Evolutionary conservation across 2,113 vertebrate species (phyloP), one percentile per base, ranked within the genome.

Genomic region (Arenaria interpres): DNA sequence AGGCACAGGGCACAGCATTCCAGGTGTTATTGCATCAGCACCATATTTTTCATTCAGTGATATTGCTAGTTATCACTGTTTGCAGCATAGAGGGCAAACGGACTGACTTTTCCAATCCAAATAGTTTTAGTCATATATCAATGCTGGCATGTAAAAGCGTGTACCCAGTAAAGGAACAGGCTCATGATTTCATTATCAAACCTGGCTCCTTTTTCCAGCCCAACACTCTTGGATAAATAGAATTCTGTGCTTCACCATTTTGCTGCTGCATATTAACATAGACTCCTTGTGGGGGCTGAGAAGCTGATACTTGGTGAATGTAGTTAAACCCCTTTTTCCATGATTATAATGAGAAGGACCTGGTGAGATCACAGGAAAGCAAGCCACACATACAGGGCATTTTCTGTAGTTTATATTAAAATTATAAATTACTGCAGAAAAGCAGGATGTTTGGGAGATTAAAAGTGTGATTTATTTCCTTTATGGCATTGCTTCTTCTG

Each of bases 401-500:
- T 92, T 94, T 79, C 62, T 57, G n/a, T 37, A 79, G 8, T 69
- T 95, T 76, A 57, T 56, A 82, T 78, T 93, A 79, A 57, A 93
- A 75, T 73, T 78, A 86, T 86, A 94, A 91, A 87, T 84, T 88
- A 56, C 53, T 67, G n/a, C 54, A 89, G 27, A 54, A 95, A 90
- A 89, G 16, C 16, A 56, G 50, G 27, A 45, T 78, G 33, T 35
- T 88, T 62, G 33, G 54, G 67, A 85, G 41, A 87, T 90, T 84
- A 77, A 89, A 95, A 80, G 4, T 30, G 30, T 83, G 41, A 48
- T 41, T 92, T 94, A 60, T 86, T 88, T 91, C 39, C 59, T 92
- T 89, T 56, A 73, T 56, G 51, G 33, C 24, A 37, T 39, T 80
- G 32, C 54, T 33, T 41, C 56, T 53, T 76, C 39, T 92, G 48